Evolutionary conservation across 2,113 vertebrate genomes (phyloP).

Genomic region (Brienomyrus longianalis): DNA sequence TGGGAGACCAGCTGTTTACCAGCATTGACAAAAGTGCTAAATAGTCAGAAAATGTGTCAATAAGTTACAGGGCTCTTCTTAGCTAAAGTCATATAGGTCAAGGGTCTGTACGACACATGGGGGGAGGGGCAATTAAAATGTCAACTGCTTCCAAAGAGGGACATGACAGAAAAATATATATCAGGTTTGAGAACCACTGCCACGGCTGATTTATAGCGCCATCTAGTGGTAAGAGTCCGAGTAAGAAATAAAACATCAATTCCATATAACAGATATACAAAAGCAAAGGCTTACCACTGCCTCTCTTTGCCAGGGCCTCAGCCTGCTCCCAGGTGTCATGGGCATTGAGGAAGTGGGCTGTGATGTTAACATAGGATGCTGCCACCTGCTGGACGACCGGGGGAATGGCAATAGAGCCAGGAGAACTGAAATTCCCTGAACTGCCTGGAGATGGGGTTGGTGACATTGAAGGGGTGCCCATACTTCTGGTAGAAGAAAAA

Average conservation of each 20-base stretch:
- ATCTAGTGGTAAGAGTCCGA: neutral
- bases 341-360: slow-evolving; percentile 73
- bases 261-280: neutral
- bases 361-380: slow-evolving; percentile 81
- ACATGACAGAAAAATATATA: too few relatives aligned
- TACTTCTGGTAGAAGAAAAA: slow-evolving; percentile 51
- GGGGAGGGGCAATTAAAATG: too few relatives aligned
- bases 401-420: slow-evolving; percentile 60
- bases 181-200: too few relatives aligned
- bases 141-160: too few relatives aligned
- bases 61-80: neutral
- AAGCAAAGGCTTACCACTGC: slow-evolving; percentile 64
- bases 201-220: neutral
- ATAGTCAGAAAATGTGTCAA: neutral
- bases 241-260: neutral
- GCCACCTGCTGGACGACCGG: slow-evolving; percentile 71
- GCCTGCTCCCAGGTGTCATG: slow-evolving; percentile 86
- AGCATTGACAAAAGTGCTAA: neutral
- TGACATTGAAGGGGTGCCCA: slow-evolving; percentile 65
- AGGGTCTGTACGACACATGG: neutral
- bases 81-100: neutral
- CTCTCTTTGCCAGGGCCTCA: slow-evolving; percentile 64
- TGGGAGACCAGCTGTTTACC: neutral
- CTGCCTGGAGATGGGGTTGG: slow-evolving; percentile 68
- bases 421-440: slow-evolving; percentile 50